A percentile compares a stretch with the other conserved stretches of the same genome.
phyloP scores from a whole-genome alignment of 2,113 vertebrate genomes.

The Brachypodius melanocephalos region DNA sequence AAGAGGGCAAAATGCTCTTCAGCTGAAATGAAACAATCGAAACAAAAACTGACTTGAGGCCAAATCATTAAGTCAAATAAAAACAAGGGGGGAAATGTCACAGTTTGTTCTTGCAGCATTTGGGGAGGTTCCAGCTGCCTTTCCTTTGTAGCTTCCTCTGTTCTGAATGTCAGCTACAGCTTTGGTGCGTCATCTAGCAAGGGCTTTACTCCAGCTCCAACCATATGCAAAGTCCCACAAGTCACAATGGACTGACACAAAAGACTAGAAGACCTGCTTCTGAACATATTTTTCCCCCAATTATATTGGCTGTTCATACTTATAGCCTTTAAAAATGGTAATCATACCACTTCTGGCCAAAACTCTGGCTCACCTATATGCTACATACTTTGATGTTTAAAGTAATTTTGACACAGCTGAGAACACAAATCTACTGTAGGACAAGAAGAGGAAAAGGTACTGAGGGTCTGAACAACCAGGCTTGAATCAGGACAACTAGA shows the following conservation, averaged over 20 bases:
- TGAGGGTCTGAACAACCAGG: neutral
- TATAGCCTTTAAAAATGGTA: neutral
- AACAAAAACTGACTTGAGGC: slow-evolving; percentile 26
- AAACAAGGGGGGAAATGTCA: neutral
- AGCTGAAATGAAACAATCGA: neutral
- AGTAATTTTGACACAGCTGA: neutral
- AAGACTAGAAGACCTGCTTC: neutral
- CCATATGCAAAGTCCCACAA: neutral
- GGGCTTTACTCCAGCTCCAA: neutral
- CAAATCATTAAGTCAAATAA: slow-evolving; percentile 41
- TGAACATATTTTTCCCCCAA: neutral
- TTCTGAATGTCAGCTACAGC: neutral
- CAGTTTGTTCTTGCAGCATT: slow-evolving; percentile 12
- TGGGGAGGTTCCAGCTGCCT: slow-evolving; percentile 4
- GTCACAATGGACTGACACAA: neutral
- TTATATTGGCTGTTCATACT: neutral
- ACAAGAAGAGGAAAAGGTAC: neutral
- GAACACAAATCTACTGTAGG: neutral
- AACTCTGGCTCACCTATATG: neutral
- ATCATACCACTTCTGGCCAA: neutral
- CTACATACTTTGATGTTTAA: neutral
- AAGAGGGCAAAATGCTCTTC: neutral
- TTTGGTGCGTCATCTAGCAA: neutral
- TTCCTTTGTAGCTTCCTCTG: neutral
- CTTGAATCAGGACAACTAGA: neutral